Conservation (phyloP, 2,113 vertebrate genomes). For the Saccopteryx bilineata region DNA sequence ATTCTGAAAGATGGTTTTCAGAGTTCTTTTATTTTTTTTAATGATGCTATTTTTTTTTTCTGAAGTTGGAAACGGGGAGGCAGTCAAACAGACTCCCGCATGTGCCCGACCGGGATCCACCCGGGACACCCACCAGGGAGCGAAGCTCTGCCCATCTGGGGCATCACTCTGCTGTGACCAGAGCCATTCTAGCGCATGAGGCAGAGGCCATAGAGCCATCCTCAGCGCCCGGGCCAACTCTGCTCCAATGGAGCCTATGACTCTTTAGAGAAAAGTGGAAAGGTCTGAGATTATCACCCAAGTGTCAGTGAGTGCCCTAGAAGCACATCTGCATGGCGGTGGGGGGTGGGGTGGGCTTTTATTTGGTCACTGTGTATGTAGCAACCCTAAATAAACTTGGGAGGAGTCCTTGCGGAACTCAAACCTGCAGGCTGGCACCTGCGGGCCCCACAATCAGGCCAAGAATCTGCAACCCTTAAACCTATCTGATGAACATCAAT, state of each 20-base stretch:
- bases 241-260: neutral
- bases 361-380: neutral
- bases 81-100: too few species aligned
- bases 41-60: neutral
- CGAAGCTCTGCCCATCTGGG: too few species aligned
- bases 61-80: too few species aligned
- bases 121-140: too few species aligned
- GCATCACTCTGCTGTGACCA: too few species aligned
- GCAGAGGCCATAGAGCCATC: too few species aligned
- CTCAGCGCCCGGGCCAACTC: too few species aligned
- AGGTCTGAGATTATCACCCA: neutral
- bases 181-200: too few species aligned
- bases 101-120: too few species aligned
- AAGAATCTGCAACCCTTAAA: neutral
- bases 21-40: constrained; percentile 4
- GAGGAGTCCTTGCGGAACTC: neutral
- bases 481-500: neutral
- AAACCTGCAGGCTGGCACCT: neutral
- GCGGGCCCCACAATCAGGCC: neutral
- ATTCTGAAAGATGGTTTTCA: neutral
- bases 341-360: neutral
- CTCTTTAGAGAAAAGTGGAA: neutral
- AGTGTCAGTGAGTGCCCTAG: neutral
- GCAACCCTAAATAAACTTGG: neutral
- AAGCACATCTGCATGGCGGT: neutral